Conservation (phyloP, 2,113 vertebrate species). For the Gobio gobio region DNA sequence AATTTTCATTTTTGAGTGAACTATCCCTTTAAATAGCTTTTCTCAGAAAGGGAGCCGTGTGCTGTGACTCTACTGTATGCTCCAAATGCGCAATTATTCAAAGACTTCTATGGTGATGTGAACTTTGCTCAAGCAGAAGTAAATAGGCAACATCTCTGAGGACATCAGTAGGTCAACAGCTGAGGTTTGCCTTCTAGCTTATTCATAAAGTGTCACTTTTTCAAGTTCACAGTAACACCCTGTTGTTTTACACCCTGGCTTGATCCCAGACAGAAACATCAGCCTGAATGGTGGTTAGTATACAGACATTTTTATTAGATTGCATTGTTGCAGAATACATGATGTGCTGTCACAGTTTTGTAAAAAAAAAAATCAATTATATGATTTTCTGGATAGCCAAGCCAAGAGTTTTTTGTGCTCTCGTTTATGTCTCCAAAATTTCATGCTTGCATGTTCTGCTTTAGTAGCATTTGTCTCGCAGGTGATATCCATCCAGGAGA, state of each 20-base stretch:
- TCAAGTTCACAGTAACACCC: background rate
- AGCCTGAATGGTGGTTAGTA: background rate
- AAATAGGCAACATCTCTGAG: constrained; percentile 1
- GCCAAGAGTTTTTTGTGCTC: background rate
- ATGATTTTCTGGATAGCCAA: background rate
- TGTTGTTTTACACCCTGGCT: background rate
- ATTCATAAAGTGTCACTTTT: constrained; percentile 30
- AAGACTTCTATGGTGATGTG: background rate
- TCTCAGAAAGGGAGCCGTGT: background rate
- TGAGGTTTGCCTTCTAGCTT: constrained; percentile 4
- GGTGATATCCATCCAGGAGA: constrained; percentile 21
- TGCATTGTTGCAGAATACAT: background rate
- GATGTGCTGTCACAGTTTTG: background rate
- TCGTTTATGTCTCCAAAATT: constrained; percentile 2
- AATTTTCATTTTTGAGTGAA: too few relatives aligned
- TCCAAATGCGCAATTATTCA: background rate
- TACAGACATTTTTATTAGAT: background rate
- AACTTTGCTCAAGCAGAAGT: constrained; percentile 3
- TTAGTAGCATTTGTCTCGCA: constrained; percentile 14
- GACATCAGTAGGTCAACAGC: constrained; percentile 24
- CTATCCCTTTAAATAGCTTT: background rate
- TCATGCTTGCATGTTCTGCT: constrained; percentile 18
- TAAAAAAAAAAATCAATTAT: constrained; percentile 2
- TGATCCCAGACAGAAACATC: background rate
- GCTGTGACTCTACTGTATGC: background rate